Conservation (phyloP, 2,888 invertebrate species). For the Scrobipalpa atriplicella region DNA sequence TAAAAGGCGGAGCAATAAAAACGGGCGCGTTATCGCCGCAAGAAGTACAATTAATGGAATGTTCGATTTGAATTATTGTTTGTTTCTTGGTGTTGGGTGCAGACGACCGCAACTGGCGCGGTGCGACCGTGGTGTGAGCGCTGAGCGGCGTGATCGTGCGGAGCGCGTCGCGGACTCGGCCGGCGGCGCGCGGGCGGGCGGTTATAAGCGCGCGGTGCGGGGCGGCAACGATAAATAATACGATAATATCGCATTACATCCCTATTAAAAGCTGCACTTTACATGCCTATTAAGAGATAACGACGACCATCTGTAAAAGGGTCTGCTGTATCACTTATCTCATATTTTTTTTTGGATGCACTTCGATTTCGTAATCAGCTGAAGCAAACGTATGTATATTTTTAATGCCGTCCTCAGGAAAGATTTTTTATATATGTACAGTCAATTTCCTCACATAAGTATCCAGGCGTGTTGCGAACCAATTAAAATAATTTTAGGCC, state of each 20-base stretch:
- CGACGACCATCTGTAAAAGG: constrained; percentile 62
- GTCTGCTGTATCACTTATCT: constrained; percentile 48
- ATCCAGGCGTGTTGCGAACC: too few relatives aligned
- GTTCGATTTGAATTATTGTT: constrained; percentile 63
- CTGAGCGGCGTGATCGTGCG: constrained; percentile 29
- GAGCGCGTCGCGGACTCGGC: constrained; percentile 29
- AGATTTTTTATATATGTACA: too few relatives aligned
- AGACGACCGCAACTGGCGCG: constrained; percentile 52
- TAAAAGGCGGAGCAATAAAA: constrained; percentile 72
- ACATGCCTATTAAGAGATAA: constrained; percentile 65
- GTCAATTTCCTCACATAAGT: too few relatives aligned
- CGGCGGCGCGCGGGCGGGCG: constrained; percentile 56
- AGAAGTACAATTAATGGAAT: constrained; percentile 74
- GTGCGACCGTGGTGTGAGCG: constrained; percentile 53
- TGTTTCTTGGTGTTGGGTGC: constrained; percentile 44
- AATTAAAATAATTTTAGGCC: too few relatives aligned
- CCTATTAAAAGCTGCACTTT: constrained; percentile 70
- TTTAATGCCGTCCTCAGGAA: too few relatives aligned
- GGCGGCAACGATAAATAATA: constrained; percentile 66
- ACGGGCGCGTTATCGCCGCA: constrained; percentile 69
- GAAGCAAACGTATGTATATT: background rate
- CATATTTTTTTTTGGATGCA: constrained; percentile 31
- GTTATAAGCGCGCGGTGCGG: constrained; percentile 59
- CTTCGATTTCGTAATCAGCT: constrained; percentile 15
- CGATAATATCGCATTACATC: constrained; percentile 71